phyloP scores from a whole-genome alignment of 2,797 vertebrate genomes.

The Hapalemur alaotrensis region DNA sequence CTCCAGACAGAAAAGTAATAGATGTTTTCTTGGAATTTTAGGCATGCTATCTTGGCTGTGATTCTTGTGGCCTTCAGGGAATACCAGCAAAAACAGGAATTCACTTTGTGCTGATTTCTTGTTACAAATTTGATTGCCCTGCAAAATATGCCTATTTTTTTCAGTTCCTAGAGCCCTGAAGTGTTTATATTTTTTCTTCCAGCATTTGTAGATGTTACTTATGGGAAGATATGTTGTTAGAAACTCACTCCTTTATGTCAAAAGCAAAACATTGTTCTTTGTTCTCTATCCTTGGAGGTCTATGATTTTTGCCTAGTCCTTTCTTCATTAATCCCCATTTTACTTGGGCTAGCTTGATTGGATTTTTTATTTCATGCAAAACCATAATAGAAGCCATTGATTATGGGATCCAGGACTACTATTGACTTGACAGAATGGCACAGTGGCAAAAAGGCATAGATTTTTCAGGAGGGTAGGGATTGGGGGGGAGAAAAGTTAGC shows the following conservation, averaged over 20 bases:
- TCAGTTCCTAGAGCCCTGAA: not conserved
- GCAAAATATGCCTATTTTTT: not conserved
- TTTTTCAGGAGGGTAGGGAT: no score
- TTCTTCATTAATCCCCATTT: slow-evolving; percentile 10
- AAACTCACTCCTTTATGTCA: not conserved
- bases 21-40: slow-evolving; percentile 47
- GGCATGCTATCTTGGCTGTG: not conserved
- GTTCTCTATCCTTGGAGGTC: slow-evolving; percentile 18
- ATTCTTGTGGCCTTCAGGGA: slow-evolving; percentile 9
- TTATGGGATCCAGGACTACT: not conserved
- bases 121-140: not conserved
- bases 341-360: slow-evolving; percentile 25
- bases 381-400: slow-evolving; percentile 4
- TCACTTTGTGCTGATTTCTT: not conserved
- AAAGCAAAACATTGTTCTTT: slow-evolving; percentile 22
- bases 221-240: not conserved
- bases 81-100: slow-evolving; percentile 1
- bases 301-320: slow-evolving; percentile 38
- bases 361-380: slow-evolving; percentile 51
- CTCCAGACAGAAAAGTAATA: not conserved
- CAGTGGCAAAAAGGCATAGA: not conserved
- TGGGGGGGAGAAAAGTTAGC: not conserved
- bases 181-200: not conserved
- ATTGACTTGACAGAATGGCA: not conserved
- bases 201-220: slow-evolving; percentile 19